Percentiles rank a stretch among this genome's conserved stretches.
These are phyloP conservation scores for Drosophila neotestacea DNA, from an alignment of 2,888 invertebrate species.

Conservation along the genomic window DNA sequence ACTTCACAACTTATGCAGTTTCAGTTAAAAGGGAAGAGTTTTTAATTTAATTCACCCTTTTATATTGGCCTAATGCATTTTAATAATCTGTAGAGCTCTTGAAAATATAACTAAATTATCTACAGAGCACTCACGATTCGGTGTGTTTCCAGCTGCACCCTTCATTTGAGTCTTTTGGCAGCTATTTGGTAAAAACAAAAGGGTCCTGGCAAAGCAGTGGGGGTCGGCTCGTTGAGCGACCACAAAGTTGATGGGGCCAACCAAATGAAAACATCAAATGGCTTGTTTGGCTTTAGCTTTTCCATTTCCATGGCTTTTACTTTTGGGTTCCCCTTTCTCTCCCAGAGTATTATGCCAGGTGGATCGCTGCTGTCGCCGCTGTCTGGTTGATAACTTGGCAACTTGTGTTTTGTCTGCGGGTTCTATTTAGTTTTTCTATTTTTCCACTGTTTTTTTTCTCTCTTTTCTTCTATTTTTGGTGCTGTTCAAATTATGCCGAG, in stretches of 20 bases:
- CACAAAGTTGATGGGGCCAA: constrained; percentile 64
- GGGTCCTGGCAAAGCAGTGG: constrained; percentile 38
- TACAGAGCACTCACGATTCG: constrained; percentile 42
- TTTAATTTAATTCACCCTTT: not conserved
- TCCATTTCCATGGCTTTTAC: constrained; percentile 1
- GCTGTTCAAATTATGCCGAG: constrained; percentile 75
- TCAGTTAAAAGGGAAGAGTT: too few species aligned
- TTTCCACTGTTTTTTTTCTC: constrained; percentile 7
- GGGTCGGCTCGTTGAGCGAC: constrained; percentile 50
- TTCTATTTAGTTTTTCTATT: constrained; percentile 34
- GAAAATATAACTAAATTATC: not conserved
- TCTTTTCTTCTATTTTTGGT: constrained; percentile 18
- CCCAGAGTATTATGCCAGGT: constrained; percentile 52
- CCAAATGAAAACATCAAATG: constrained; percentile 78
- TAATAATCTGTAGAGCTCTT: not conserved
- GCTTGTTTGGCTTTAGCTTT: constrained; percentile 64
- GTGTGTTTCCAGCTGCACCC: constrained; percentile 43
- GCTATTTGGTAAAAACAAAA: constrained; percentile 54
- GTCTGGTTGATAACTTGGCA: constrained; percentile 77
- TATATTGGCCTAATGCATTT: not conserved
- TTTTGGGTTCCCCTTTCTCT: not conserved
- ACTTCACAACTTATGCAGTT: too few species aligned
- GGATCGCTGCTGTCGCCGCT: constrained; percentile 46
- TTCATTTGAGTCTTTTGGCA: constrained; percentile 39
- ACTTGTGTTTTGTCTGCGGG: constrained; percentile 60